phyloP scores from a whole-genome alignment of 2,888 invertebrate species.

The Hipparchia semele region DNA sequence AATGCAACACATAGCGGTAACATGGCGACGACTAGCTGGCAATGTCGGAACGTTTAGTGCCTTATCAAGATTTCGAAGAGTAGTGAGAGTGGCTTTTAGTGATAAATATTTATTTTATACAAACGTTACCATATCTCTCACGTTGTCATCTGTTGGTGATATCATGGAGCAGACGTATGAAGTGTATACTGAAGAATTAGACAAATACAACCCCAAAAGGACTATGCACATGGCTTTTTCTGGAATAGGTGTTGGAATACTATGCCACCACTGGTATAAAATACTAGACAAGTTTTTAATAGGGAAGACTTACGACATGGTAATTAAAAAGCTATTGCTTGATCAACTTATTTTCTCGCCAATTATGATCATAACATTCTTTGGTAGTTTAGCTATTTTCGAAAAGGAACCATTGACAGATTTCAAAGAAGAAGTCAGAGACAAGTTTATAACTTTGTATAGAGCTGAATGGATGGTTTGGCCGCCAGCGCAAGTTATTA shows the following conservation, averaged over 20 bases:
- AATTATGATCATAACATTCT: conserved; percentile 90
- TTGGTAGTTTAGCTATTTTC: conserved; percentile 89
- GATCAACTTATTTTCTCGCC: conserved; percentile 96
- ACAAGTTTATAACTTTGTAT: conserved; percentile 91
- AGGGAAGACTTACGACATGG: conserved; percentile 86
- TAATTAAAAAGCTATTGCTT: conserved; percentile 90
- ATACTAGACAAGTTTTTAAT: conserved; percentile 89
- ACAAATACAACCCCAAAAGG: conserved; percentile 84
- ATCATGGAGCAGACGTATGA: conserved; percentile 92
- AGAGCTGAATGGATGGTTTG: conserved; percentile 96
- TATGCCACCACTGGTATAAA: conserved; percentile 96
- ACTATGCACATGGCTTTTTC: conserved; percentile 91
- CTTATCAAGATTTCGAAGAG: conserved; percentile 51
- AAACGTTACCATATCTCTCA: conserved; percentile 91
- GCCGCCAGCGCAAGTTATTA: conserved; percentile 96
- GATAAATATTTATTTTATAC: conserved; percentile 90
- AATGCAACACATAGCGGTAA: conserved; percentile 62
- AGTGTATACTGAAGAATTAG: conserved; percentile 84
- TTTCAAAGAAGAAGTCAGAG: conserved; percentile 86
- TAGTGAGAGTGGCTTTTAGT: conserved; percentile 81
- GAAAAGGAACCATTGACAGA: conserved; percentile 86
- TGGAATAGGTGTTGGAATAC: conserved; percentile 90
- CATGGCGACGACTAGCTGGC: conserved; percentile 63
- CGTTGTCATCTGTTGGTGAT: conserved; percentile 91
- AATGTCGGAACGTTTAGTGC: conserved; percentile 52